A percentile compares a stretch with the other conserved stretches of the same genome.
Conservation (phyloP, 2,113 vertebrate species). For the Tachycineta bicolor region DNA sequence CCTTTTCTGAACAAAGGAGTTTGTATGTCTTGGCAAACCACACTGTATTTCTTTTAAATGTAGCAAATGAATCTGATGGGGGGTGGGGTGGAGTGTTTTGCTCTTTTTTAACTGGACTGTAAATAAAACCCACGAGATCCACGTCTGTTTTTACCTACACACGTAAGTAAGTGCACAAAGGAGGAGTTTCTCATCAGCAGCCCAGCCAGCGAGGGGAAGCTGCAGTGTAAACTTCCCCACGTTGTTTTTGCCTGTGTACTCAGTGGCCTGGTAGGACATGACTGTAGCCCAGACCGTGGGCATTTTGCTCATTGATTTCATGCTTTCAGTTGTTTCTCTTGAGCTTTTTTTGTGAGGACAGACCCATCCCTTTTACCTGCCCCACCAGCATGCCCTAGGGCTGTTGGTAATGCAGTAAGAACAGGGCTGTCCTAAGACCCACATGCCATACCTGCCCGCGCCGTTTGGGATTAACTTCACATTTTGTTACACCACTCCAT, state of each 20-base stretch:
- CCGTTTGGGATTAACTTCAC: not conserved
- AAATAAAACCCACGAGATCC: slow-evolving; percentile 16
- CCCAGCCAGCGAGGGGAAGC: not conserved
- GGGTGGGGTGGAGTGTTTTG: not conserved
- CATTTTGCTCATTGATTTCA: not conserved
- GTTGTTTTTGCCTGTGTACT: not conserved
- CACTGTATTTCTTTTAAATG: not conserved
- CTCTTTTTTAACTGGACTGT: not conserved
- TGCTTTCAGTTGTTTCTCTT: not conserved
- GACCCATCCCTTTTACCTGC: not conserved
- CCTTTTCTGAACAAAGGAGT: not conserved
- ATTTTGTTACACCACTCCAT: not conserved
- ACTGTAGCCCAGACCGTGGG: rapidly evolving
- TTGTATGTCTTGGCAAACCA: not conserved
- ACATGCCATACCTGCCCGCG: rapidly evolving
- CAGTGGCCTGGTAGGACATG: not conserved
- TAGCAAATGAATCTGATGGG: not conserved
- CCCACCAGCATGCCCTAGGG: not conserved
- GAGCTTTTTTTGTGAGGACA: not conserved
- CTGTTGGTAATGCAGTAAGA: not conserved
- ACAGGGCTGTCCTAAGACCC: not conserved
- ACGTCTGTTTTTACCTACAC: not conserved
- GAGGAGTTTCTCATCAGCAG: not conserved
- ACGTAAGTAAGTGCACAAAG: not conserved
- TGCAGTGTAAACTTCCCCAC: not conserved